Base-by-base conservation (phyloP, 1,140 invertebrate genomes). In the Drepana arcuata region DNA sequence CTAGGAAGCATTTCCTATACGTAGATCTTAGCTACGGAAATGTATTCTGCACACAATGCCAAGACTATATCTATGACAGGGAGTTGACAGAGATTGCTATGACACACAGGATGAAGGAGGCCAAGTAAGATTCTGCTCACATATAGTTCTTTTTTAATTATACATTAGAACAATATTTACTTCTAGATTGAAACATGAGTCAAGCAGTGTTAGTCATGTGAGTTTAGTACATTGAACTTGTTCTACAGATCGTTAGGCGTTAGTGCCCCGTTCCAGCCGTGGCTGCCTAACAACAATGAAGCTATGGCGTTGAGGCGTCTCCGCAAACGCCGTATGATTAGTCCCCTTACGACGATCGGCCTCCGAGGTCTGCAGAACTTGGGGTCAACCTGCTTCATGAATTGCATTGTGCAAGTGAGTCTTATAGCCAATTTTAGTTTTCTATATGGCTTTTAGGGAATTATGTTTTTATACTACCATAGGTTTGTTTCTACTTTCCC, bases 341-440 rank as follows among this genome's bases (percentile, higher is more conserved):
- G 91, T 28, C 89, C 91, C 36, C 91, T 92, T 58, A 94, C 94
- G 25, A 94, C 93, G 13, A 93, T 96, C 60, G 95, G 95, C 18
- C 78, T 98, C 15, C 85, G 97, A 44, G 97, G 97, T 1, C 85
- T 99, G 13, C 91, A 98, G 48, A 99, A 99, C 84, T 84, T 99
- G 50, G 97, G 97, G n/a, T 95, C 96, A 48, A 99, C 98, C 1
- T 99, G 97, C 83, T 99, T 99, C 73, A 98, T 99, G 95, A 99
- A 98, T 77, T 97, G 95, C 67, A 97, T 99, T 62, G 91, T 99
- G 5, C 97, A 99, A 85, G 88, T 87, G 32, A 53, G 52, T 46
- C n/a, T n/a, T 6, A n/a, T n/a, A n/a, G n/a, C n/a, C n/a, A n/a
- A n/a, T n/a, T n/a, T n/a, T n/a, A n/a, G n/a, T n/a, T n/a, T n/a